Conservation (phyloP, 1,140 invertebrate genomes). For the Whitmania pigra region DNA sequence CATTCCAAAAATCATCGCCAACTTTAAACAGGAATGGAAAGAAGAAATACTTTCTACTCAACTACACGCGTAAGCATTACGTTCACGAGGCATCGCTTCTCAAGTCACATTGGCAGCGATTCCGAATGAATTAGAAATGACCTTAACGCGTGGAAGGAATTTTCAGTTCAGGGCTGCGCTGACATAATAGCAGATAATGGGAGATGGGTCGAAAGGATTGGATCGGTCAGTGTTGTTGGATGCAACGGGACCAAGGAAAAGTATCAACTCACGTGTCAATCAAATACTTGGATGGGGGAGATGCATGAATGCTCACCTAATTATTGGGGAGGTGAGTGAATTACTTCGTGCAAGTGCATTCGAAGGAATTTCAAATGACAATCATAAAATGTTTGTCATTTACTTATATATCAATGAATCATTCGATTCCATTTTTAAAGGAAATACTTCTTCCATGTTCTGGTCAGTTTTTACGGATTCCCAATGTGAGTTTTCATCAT, state of each 20-base stretch:
- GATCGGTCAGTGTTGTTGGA: background rate
- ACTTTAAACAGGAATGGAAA: background rate
- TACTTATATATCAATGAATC: background rate
- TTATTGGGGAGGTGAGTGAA: too few species aligned
- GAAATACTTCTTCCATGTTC: background rate
- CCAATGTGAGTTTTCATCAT: conserved; percentile 9
- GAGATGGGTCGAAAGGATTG: background rate
- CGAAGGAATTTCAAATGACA: too few species aligned
- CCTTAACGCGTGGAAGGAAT: too few species aligned
- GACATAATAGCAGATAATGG: background rate
- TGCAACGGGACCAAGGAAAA: conserved; percentile 7
- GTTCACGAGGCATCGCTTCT: too few species aligned
- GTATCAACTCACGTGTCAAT: conserved; percentile 3
- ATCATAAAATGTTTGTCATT: background rate
- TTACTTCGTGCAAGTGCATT: too few species aligned
- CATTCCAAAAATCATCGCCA: background rate
- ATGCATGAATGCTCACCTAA: too few species aligned
- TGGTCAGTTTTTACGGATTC: conserved; percentile 4
- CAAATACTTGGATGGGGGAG: background rate
- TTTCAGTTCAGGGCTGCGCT: conserved; percentile 7
- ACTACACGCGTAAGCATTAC: too few species aligned
- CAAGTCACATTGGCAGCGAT: too few species aligned
- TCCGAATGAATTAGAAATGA: too few species aligned
- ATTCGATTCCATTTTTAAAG: background rate
- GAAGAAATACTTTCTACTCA: too few species aligned